Percentiles rank a stretch among this genome's conserved stretches.
These are phyloP conservation scores for Nephila pilipes DNA, from an alignment of 1,140 invertebrate species.

Conservation along the genomic window DNA sequence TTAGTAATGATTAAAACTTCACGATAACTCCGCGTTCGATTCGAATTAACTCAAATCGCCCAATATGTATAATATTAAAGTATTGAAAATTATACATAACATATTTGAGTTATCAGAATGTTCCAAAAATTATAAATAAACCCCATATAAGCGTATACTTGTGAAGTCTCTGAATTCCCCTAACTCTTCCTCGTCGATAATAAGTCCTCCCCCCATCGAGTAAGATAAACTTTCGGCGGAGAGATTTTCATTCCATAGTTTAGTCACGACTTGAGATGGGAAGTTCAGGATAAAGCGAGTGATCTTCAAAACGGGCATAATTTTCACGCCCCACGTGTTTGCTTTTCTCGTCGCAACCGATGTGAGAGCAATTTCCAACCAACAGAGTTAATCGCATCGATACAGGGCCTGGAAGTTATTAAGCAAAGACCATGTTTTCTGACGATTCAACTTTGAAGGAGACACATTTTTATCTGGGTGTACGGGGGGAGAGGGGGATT, in stretches of 20 bases:
- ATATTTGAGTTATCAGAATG: too few species aligned
- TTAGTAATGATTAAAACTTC: too few species aligned
- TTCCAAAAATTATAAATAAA: too few species aligned
- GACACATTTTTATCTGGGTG: background rate
- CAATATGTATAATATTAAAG: too few species aligned
- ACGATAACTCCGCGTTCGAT: too few species aligned
- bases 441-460: background rate
- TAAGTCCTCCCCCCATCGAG: background rate
- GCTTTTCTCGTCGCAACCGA: background rate
- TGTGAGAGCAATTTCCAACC: slow-evolving; percentile 38
- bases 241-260: background rate
- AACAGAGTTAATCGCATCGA: slow-evolving; percentile 22
- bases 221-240: background rate
- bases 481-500: too few species aligned
- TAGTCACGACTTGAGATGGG: slow-evolving; percentile 30
- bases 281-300: background rate
- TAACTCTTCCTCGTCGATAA: too few species aligned
- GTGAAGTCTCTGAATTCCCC: too few species aligned
- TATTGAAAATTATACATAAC: too few species aligned
- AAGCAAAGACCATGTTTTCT: slow-evolving; percentile 32
- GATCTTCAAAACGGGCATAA: background rate
- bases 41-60: too few species aligned
- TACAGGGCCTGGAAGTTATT: slow-evolving; percentile 9
- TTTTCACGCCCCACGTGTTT: slow-evolving; percentile 47
- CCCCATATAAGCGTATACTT: too few species aligned